phyloP scores from a whole-genome alignment of 1,140 invertebrate species.

The Lasioglossum albipes region DNA sequence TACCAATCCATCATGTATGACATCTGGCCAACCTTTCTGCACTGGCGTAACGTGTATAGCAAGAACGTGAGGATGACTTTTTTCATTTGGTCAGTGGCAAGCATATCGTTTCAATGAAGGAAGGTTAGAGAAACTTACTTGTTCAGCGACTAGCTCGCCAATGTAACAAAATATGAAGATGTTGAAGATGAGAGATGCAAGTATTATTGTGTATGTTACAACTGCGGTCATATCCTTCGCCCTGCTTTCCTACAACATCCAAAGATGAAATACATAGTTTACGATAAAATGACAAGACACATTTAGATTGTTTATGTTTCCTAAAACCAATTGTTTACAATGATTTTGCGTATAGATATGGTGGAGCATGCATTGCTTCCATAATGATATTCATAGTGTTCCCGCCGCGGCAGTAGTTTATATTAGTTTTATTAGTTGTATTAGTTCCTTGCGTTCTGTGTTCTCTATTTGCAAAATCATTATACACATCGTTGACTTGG shows the following conservation, averaged over 20 bases:
- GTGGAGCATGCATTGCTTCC: too few species aligned
- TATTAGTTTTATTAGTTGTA: too few species aligned
- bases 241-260: conserved; percentile 56
- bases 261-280: too few species aligned
- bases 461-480: too few species aligned
- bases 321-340: too few species aligned
- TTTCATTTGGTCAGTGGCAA: neutral
- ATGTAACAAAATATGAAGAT: conserved; percentile 69
- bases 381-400: too few species aligned
- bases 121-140: conserved; percentile 40
- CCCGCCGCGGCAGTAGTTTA: too few species aligned
- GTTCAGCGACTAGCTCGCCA: conserved; percentile 56
- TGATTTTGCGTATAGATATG: too few species aligned
- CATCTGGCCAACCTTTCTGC: conserved; percentile 49
- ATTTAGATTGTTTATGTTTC: too few species aligned
- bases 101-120: neutral
- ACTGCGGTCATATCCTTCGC: neutral
- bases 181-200: conserved; percentile 55
- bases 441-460: too few species aligned
- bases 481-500: neutral
- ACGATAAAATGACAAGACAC: too few species aligned
- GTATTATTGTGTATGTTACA: conserved; percentile 22
- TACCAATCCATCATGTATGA: conserved; percentile 62
- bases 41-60: conserved; percentile 41
- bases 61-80: neutral